A percentile compares a stretch with the other conserved stretches of the same genome.
Conservation (phyloP, 2,113 vertebrate species). For the Sclerurus mexicanus region DNA sequence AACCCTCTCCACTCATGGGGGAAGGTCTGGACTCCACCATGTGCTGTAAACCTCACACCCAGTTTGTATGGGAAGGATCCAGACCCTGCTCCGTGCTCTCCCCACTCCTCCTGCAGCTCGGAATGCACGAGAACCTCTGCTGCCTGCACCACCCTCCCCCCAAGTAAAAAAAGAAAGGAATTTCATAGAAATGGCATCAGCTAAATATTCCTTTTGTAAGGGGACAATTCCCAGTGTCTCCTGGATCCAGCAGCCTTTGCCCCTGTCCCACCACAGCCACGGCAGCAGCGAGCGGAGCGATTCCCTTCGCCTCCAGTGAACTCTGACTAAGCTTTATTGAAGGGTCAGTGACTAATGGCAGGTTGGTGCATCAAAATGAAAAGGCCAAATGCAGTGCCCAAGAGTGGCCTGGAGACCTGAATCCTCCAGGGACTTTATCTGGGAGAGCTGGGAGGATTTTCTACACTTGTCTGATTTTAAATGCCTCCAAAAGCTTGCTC, state of each 20-base stretch:
- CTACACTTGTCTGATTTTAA: conserved; percentile 75
- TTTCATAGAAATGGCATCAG: background rate
- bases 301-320: background rate
- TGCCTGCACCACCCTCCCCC: background rate
- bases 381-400: background rate
- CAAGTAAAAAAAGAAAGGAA: background rate
- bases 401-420: background rate
- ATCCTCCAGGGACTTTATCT: conserved; percentile 4
- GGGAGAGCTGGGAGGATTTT: conserved; percentile 62
- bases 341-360: background rate
- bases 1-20: background rate
- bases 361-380: background rate
- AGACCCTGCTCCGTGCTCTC: background rate
- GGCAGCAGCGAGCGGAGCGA: background rate
- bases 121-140: background rate
- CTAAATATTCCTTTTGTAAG: background rate
- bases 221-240: background rate
- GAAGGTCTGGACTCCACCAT: background rate
- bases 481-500: conserved; percentile 60
- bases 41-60: background rate
- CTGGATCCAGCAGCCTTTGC: background rate
- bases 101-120: fast-evolving
- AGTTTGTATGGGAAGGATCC: background rate
- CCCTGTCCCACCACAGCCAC: background rate
- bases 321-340: background rate